Evolutionary conservation across 2,797 vertebrate genomes (phyloP).

Genomic region (Fratercula arctica): DNA sequence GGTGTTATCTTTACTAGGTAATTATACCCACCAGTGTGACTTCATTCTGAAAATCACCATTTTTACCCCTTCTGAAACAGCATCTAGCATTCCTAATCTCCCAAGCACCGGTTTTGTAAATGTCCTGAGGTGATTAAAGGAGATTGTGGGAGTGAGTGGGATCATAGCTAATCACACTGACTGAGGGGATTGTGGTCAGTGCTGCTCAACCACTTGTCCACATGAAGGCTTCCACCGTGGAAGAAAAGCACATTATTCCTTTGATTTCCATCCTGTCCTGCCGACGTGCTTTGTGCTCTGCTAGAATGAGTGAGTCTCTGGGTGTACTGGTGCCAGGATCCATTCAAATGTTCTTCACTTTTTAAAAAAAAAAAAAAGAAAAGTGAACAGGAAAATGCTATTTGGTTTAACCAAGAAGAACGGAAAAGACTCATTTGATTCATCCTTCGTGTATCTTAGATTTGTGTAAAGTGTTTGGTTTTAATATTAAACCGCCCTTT

Average conservation of each 20-base stretch:
- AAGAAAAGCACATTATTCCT: neutral
- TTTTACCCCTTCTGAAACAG: neutral
- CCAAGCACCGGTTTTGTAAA: neutral
- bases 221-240: accelerated
- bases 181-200: neutral
- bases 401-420: neutral
- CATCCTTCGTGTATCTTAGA: neutral
- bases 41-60: neutral
- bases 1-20: neutral
- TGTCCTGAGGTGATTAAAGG: neutral
- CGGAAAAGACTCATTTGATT: neutral
- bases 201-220: neutral
- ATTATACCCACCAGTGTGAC: neutral
- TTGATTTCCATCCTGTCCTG: neutral
- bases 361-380: neutral
- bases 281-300: neutral
- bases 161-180: neutral
- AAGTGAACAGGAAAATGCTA: accelerated
- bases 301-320: neutral
- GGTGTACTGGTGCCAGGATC: neutral
- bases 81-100: neutral
- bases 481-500: neutral
- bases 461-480: neutral
- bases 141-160: neutral
- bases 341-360: neutral